Percentiles rank a stretch among this genome's conserved stretches.
Evolutionary conservation across 2,797 vertebrate species (phyloP).

Genomic region (Parambassis ranga): DNA sequence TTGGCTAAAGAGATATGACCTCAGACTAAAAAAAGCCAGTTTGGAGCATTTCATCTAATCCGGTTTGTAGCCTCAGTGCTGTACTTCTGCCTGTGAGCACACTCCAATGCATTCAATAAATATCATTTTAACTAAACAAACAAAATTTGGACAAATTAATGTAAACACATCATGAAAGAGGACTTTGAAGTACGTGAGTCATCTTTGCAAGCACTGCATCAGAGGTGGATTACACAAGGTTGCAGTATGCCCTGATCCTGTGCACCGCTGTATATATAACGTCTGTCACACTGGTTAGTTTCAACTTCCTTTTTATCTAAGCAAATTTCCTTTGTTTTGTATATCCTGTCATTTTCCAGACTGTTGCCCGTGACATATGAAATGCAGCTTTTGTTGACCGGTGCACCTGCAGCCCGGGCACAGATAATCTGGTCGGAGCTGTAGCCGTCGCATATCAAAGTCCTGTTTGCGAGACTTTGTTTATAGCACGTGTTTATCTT

Average conservation of each 20-base stretch:
- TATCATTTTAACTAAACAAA: slow-evolving; percentile 38
- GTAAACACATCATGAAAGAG: slow-evolving; percentile 33
- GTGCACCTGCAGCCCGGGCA: slow-evolving; percentile 57
- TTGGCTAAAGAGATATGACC: not conserved
- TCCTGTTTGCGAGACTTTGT: slow-evolving; percentile 47
- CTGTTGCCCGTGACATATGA: slow-evolving; percentile 52
- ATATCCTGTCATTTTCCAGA: slow-evolving; percentile 60
- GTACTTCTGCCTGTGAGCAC: not conserved
- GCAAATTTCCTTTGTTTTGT: slow-evolving; percentile 57
- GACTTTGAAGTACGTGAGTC: slow-evolving; percentile 43
- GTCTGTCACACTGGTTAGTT: slow-evolving; percentile 38
- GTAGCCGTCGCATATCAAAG: slow-evolving; percentile 48
- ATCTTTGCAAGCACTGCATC: slow-evolving; percentile 10
- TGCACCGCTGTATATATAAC: slow-evolving; percentile 27
- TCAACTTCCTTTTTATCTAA: slow-evolving; percentile 56
- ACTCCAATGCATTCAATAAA: slow-evolving; percentile 25
- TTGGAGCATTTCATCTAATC: slow-evolving; percentile 27
- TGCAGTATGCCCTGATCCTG: not conserved
- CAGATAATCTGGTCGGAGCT: slow-evolving; percentile 38
- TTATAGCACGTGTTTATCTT: slow-evolving; percentile 58
- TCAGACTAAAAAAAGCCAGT: not conserved
- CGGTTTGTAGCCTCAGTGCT: slow-evolving; percentile 24
- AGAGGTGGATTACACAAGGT: slow-evolving; percentile 19
- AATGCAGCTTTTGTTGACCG: slow-evolving; percentile 39
- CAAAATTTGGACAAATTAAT: slow-evolving; percentile 36